Conservation (phyloP, 1,140 invertebrate genomes). For the Mactra quadrangularis region DNA sequence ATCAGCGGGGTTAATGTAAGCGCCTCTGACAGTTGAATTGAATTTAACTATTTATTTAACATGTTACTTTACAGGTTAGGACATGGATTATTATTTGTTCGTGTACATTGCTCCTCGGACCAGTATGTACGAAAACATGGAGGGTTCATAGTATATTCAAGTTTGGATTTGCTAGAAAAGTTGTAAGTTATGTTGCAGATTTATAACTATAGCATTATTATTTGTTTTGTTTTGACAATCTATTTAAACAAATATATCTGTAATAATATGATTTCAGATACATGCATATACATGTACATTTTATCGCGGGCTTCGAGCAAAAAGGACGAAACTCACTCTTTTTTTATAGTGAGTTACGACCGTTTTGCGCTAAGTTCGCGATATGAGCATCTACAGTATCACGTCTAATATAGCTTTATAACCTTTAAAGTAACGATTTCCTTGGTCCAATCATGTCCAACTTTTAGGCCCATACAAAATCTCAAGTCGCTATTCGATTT, state of each 20-base stretch:
- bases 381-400: too few species aligned
- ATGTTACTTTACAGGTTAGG: constrained; percentile 25
- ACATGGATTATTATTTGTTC: constrained; percentile 37
- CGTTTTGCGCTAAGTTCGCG: too few species aligned
- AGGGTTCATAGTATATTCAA: constrained; percentile 47
- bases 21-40: too few species aligned
- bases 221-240: not conserved
- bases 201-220: not conserved
- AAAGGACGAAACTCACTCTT: not conserved
- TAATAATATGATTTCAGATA: not conserved
- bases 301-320: not conserved
- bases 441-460: too few species aligned
- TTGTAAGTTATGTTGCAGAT: constrained; percentile 26
- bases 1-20: too few species aligned
- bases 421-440: too few species aligned
- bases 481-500: too few species aligned
- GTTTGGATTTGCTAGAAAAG: constrained; percentile 53
- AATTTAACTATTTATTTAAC: too few species aligned
- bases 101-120: constrained; percentile 46
- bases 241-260: not conserved
- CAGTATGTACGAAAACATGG: constrained; percentile 41
- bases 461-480: too few species aligned
- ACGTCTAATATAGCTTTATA: too few species aligned
- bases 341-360: too few species aligned
- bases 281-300: not conserved